Percentiles rank a stretch among this genome's conserved stretches.
Conservation (phyloP, 1,140 invertebrate genomes). For the Bombus difficillimus region DNA sequence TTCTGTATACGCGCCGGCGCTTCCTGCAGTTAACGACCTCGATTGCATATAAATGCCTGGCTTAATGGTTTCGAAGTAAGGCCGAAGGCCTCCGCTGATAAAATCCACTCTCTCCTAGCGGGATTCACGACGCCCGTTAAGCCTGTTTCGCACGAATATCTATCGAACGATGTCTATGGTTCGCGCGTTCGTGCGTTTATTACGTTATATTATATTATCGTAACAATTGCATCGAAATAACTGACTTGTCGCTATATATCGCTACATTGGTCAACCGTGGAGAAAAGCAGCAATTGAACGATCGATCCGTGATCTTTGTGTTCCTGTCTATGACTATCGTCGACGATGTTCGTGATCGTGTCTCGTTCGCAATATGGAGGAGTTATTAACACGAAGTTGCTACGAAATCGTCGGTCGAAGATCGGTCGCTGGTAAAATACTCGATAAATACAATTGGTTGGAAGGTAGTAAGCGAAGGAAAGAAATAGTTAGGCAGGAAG, state of each 20-base stretch:
- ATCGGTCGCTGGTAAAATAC: neutral
- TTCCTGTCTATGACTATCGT: too few relatives aligned
- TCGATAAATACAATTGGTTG: neutral
- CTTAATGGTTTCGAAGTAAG: conserved; percentile 78
- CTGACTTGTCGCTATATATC: too few relatives aligned
- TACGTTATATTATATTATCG: too few relatives aligned
- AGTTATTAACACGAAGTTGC: too few relatives aligned
- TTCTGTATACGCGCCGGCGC: conserved; percentile 66
- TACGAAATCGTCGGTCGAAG: neutral
- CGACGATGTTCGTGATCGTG: too few relatives aligned
- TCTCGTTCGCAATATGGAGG: rapidly evolving
- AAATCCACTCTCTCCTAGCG: conserved; percentile 49
- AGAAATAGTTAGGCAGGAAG: conserved; percentile 1
- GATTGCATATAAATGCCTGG: conserved; percentile 77
- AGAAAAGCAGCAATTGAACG: too few relatives aligned
- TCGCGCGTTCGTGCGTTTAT: rapidly evolving
- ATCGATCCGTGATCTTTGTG: rapidly evolving
- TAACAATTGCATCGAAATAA: neutral
- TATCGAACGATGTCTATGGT: neutral
- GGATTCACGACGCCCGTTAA: conserved; percentile 21
- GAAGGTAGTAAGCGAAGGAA: conserved; percentile 8
- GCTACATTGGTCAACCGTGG: too few relatives aligned
- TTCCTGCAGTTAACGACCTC: conserved; percentile 81
- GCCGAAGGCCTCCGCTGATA: conserved; percentile 62
- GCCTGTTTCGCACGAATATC: conserved; percentile 9